Percentiles rank a stretch among this genome's conserved stretches.
Conservation (phyloP, 2,888 invertebrate species). For the Suillia variegata region DNA sequence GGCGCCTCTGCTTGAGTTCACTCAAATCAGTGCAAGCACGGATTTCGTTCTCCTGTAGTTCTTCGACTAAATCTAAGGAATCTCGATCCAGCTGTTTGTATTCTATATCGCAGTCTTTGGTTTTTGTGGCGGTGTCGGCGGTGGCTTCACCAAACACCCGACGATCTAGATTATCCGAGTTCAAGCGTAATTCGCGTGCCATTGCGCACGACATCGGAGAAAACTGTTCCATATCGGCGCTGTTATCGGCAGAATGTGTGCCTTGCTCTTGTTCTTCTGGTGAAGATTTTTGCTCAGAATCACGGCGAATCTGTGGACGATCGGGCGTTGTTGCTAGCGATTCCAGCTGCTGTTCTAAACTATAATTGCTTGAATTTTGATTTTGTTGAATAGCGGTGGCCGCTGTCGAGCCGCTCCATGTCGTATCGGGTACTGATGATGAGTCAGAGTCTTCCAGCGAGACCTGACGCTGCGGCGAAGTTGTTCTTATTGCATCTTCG, state of each 20-base stretch:
- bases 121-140: slow-evolving; percentile 30
- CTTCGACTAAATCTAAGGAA: slow-evolving; percentile 57
- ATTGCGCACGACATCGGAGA: slow-evolving; percentile 88
- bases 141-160: slow-evolving; percentile 74
- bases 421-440: slow-evolving; percentile 54
- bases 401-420: slow-evolving; percentile 55
- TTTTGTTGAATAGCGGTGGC: slow-evolving; percentile 55
- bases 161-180: slow-evolving; percentile 81
- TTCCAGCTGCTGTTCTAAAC: slow-evolving; percentile 48
- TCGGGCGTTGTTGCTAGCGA: slow-evolving; percentile 32
- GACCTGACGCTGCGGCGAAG: slow-evolving; percentile 60
- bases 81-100: slow-evolving; percentile 59
- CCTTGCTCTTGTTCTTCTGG: slow-evolving; percentile 40
- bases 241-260: slow-evolving; percentile 54
- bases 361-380: slow-evolving; percentile 48
- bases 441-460: slow-evolving; percentile 64
- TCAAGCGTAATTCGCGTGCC: slow-evolving; percentile 80
- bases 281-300: slow-evolving; percentile 18
- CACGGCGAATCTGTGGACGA: slow-evolving; percentile 11
- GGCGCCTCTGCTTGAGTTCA: slow-evolving; percentile 49
- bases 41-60: slow-evolving; percentile 56
- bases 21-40: slow-evolving; percentile 52
- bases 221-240: slow-evolving; percentile 75
- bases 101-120: slow-evolving; percentile 43
- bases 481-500: too few relatives aligned